Evolutionary conservation across 2,888 invertebrate genomes (phyloP).

Genomic region (Agonopterix subpropinquella): DNA sequence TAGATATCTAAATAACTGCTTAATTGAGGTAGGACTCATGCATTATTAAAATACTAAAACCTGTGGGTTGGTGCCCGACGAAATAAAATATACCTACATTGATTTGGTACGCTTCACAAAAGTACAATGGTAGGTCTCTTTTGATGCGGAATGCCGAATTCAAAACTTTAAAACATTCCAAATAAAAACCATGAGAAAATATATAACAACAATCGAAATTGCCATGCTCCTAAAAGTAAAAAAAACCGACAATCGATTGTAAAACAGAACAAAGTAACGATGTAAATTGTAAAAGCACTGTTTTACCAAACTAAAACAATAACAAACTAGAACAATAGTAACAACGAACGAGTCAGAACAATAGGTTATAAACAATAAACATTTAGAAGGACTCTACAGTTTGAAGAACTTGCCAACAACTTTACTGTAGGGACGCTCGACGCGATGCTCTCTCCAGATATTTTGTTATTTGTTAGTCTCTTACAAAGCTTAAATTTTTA

Average conservation of each 20-base stretch:
- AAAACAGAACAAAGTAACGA: conserved; percentile 19
- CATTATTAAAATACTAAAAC: too few species aligned
- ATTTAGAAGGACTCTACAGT: conserved; percentile 43
- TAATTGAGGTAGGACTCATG: too few species aligned
- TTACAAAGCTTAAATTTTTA: conserved; percentile 20
- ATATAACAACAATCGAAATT: too few species aligned
- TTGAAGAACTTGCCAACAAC: conserved; percentile 38
- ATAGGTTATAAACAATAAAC: conserved; percentile 43
- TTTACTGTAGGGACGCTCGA: conserved; percentile 40
- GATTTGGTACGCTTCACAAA: too few species aligned
- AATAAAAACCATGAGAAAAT: too few species aligned
- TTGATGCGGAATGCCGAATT: too few species aligned
- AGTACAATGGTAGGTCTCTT: too few species aligned
- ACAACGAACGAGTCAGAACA: conserved; percentile 38
- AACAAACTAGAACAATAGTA: conserved; percentile 32
- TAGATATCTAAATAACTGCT: too few species aligned
- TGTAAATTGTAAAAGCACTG: conserved; percentile 24
- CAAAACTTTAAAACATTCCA: too few species aligned
- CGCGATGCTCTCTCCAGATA: conserved; percentile 31
- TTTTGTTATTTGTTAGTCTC: conserved; percentile 13
- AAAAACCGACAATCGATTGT: conserved; percentile 2
- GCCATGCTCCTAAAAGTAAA: too few species aligned
- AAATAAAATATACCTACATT: too few species aligned
- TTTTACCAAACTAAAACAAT: conserved; percentile 30
- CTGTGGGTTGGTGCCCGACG: too few species aligned